These are phyloP conservation scores for Drosophila kepulauana DNA, from an alignment of 1,140 invertebrate genomes.

Conservation along the genomic window DNA sequence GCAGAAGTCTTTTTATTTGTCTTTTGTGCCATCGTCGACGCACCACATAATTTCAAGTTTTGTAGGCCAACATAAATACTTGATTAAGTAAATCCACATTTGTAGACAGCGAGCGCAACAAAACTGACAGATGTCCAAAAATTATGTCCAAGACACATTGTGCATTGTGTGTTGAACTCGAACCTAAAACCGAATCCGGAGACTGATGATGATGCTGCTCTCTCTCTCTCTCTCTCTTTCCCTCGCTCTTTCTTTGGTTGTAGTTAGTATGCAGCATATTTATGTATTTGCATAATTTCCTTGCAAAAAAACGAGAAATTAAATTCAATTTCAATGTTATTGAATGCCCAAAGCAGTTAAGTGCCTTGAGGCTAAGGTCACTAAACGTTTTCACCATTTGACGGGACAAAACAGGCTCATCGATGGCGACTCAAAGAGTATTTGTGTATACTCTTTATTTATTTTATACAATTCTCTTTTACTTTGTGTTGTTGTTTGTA, in stretches of 20 bases:
- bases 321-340: constrained; percentile 40
- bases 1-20: constrained; percentile 55
- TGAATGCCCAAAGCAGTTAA: constrained; percentile 35
- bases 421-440: constrained; percentile 1
- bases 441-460: not conserved
- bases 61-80: constrained; percentile 74
- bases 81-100: constrained; percentile 75
- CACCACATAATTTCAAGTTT: constrained; percentile 68
- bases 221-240: constrained; percentile 45
- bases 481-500: not conserved
- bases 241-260: not conserved
- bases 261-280: constrained; percentile 8
- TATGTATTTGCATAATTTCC: constrained; percentile 63
- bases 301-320: constrained; percentile 30
- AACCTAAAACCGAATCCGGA: not conserved
- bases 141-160: constrained; percentile 14
- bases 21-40: constrained; percentile 33
- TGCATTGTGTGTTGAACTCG: too few relatives aligned
- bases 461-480: too few relatives aligned
- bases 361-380: constrained; percentile 11
- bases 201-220: constrained; percentile 25
- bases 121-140: constrained; percentile 47
- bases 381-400: not conserved
- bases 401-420: not conserved
- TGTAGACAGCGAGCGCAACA: constrained; percentile 52